A percentile compares a stretch with the other conserved stretches of the same genome.
Evolutionary conservation across 2,797 vertebrate species (phyloP).

Genomic region (Meriones psammophilus): DNA sequence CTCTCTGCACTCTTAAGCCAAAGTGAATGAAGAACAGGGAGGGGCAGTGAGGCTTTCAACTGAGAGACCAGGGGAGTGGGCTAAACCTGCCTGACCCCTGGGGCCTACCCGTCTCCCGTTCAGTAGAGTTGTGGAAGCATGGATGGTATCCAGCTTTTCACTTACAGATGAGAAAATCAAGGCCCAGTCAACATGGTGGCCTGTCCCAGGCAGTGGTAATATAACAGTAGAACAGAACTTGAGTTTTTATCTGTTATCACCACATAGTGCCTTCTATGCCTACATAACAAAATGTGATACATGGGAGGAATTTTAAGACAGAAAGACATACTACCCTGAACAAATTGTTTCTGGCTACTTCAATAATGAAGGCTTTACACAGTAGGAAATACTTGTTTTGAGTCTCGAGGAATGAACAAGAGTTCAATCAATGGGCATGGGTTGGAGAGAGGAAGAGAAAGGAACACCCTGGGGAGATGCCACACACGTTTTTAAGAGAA

Average conservation of each 20-base stretch:
- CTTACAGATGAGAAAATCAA: not conserved
- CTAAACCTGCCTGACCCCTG: not conserved
- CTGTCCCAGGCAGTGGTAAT: not conserved
- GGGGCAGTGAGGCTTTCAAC: not conserved
- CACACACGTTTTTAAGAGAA: not conserved
- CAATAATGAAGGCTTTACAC: not conserved
- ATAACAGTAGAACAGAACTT: not conserved
- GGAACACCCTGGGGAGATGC: not conserved
- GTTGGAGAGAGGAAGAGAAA: not conserved
- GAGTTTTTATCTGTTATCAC: not conserved
- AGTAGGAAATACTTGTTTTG: not conserved
- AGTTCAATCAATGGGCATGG: not conserved
- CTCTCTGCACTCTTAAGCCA: not conserved
- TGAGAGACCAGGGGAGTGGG: not conserved
- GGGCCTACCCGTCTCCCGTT: not conserved
- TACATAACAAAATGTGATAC: not conserved
- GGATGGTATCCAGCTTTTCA: not conserved
- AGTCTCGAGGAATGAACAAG: not conserved
- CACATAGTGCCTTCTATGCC: not conserved
- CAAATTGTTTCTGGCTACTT: not conserved
- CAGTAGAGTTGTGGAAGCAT: not conserved
- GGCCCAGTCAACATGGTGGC: accelerated
- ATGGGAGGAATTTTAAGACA: not conserved
- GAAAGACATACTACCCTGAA: not conserved
- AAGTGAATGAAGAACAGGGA: not conserved